phyloP scores from a whole-genome alignment of 1,140 invertebrate genomes.

The Brachionus plicatilis region DNA sequence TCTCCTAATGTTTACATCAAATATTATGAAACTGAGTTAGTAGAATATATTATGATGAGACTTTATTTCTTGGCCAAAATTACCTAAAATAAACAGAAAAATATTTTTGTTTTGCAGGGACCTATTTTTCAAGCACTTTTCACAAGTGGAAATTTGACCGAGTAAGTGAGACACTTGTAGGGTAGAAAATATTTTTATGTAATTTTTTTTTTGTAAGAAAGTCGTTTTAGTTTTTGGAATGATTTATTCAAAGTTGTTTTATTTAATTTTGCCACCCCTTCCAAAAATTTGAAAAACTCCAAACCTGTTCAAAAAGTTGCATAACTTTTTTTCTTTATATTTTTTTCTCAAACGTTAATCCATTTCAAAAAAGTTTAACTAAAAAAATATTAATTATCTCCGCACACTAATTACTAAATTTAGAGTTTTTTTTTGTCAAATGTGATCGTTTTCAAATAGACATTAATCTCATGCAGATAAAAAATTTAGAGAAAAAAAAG shows the following conservation, averaged over 20 bases:
- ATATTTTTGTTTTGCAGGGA: background rate
- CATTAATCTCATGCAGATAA: background rate
- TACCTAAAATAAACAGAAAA: background rate
- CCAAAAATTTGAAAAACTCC: background rate
- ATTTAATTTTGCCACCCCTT: background rate
- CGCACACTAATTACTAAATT: background rate
- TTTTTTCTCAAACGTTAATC: background rate
- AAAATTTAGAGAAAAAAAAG: background rate
- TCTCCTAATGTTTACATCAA: background rate
- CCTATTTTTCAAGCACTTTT: background rate
- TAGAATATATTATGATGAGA: background rate
- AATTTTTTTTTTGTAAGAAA: background rate
- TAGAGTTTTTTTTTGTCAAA: background rate
- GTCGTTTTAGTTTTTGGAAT: background rate
- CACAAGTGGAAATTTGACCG: background rate
- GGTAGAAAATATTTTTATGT: background rate
- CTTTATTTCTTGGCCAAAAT: background rate
- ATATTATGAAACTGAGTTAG: background rate
- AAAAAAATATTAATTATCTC: background rate
- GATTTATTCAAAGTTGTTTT: background rate
- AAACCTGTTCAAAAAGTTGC: background rate
- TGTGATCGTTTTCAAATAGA: background rate
- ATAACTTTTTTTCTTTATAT: background rate
- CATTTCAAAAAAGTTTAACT: background rate
- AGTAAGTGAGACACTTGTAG: background rate